Base-by-base conservation (phyloP, 1,140 invertebrate genomes). In the Lasaia peninsularis region DNA sequence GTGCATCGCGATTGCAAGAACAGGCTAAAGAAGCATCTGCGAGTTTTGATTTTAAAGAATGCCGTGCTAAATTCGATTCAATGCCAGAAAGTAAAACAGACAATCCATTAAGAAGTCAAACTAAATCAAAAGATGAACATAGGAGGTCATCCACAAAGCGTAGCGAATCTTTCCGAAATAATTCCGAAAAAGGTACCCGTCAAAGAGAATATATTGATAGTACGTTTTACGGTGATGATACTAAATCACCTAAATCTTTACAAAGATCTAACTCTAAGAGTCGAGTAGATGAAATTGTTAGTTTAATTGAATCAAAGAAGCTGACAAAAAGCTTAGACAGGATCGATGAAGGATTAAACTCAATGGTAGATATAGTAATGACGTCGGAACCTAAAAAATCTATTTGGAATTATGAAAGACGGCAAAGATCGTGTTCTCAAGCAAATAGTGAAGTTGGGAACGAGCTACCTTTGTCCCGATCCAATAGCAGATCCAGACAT, bases 261-360 rank as follows among this genome's bases (percentile, higher is more conserved):
- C 90, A 91, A 68, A 84, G 89, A 52, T 90, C 90, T 3, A 90
- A 88, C 53, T 84, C 81, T 1, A 87, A 90, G 82, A 83, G 71
- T 60, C 72, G 84, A 24, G 82, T 90, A 0, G 84, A 89, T 61
- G 91, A 90, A 86, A 90, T 90, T 65, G 90, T 88, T 32, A 91
- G 67, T 61, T 87, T 87, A 64, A 90, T 84, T 60, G 91, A 89
- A 80, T 91, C 85, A 49, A 90, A 91, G 51, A 89, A 91, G 31
- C 87, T 94, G 50, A 94, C 93, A 1, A 96, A 95, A 82, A 95
- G 94, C 57, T 79, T 95, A 28, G 94, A 96, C 59, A 91, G 94
- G 51, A 93, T 96, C 4, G 94, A 95, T 65, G 94, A 95, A 66
- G 93, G 93, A 8, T 74, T 94, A 0, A 93, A 95, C 60, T 91